Base-by-base conservation (phyloP, 2,113 vertebrate genomes). In the Bucco capensis region DNA sequence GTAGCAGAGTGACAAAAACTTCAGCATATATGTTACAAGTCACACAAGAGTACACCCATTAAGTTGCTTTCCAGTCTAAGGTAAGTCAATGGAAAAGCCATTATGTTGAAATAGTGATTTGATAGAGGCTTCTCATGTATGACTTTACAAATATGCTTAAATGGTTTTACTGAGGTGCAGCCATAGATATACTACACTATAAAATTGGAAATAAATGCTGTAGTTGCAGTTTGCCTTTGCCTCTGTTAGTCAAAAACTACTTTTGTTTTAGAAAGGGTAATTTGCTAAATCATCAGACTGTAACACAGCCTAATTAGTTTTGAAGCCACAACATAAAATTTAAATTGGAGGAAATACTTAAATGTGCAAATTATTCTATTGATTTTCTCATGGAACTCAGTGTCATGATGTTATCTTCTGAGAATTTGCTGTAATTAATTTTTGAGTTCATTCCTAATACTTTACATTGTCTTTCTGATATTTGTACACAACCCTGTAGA, bases 241-340 rank as follows among this genome's bases (percentile, higher is more conserved):
- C 25, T 93, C 42, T 82, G 12, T 85, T 94, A 91, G n/a, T 83
- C 50, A 89, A 94, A 93, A 85, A 7, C 51, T 72, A 69, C 62
- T 93, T 92, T 79, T 94, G n/a, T 80, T 92, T 88, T 66, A 49
- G 38, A 40, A 83, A 74, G 22, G 60, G 47, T 88, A 73, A 77
- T 91, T 83, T 91, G 79, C 67, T 12, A 50, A 80, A 64, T 77
- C 91, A 88, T 88, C 64, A 47, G 35, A 67, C 82, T 91, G 79
- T 67, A 62, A 81, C 38, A 0, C 31, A 71, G 47, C 38, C 89
- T 92, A 93, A 95, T 94, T 94, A 72, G 47, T 83, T 96, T 91
- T 89, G 85, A 80, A 92, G 61, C n/a, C 3, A 2, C 35, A 40
- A 54, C 64, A 80, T 89, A 76, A 92, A 93, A 80, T 77, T 89